Conservation (phyloP, 2,797 vertebrate species). For the Chlorospingus flavigularis region DNA sequence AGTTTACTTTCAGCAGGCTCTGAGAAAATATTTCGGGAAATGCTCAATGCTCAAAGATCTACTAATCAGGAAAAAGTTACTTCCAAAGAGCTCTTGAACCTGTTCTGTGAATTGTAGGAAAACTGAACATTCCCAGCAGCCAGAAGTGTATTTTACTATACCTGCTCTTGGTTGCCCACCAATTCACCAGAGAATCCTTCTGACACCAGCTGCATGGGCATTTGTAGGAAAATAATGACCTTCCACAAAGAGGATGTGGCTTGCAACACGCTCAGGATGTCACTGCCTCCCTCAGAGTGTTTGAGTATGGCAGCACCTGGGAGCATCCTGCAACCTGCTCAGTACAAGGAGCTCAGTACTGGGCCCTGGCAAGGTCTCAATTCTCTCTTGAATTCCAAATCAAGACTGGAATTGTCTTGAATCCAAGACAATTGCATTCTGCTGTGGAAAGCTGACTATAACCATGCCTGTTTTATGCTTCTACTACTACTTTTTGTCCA, state of each 20-base stretch:
- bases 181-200: rapidly evolving
- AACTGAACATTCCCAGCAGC: background rate
- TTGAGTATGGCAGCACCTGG: background rate
- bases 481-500: background rate
- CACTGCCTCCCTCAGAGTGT: background rate
- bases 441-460: background rate
- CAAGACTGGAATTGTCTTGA: background rate
- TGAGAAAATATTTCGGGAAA: background rate
- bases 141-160: background rate
- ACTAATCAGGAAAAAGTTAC: background rate
- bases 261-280: background rate
- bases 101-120: background rate
- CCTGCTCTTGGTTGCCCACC: background rate
- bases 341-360: background rate
- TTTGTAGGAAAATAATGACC: background rate
- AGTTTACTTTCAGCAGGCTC: background rate
- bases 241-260: background rate
- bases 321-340: background rate
- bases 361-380: background rate
- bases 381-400: background rate
- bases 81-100: background rate
- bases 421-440: background rate
- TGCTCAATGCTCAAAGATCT: background rate
- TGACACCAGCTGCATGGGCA: background rate
- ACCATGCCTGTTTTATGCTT: background rate